These are phyloP conservation scores for Coptotermes formosanus DNA, from an alignment of 1,140 invertebrate species.

Conservation along the genomic window DNA sequence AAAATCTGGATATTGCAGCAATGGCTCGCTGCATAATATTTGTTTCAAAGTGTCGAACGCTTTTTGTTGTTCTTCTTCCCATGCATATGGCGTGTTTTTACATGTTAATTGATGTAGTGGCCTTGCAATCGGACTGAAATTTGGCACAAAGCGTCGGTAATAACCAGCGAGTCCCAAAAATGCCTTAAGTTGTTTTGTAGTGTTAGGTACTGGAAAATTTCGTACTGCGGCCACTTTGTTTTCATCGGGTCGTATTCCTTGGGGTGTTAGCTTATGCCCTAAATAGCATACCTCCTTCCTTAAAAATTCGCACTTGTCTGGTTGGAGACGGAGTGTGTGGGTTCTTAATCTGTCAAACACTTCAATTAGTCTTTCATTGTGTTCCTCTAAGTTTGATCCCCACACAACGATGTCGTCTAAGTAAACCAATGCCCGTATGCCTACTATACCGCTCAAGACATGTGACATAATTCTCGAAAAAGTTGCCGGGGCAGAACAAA, in stretches of 20 bases:
- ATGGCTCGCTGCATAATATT: too few species aligned
- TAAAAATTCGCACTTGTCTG: constrained; percentile 46
- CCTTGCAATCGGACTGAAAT: constrained; percentile 37
- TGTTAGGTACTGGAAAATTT: constrained; percentile 37
- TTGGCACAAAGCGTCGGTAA: constrained; percentile 46
- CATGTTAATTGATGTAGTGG: constrained; percentile 40
- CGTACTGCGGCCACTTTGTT: constrained; percentile 35
- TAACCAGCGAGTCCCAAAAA: constrained; percentile 40
- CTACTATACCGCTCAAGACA: constrained; percentile 42
- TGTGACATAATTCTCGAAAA: constrained; percentile 40
- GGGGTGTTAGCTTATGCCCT: constrained; percentile 38
- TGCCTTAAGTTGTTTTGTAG: constrained; percentile 36
- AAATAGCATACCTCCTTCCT: constrained; percentile 39
- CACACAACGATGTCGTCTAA: constrained; percentile 51
- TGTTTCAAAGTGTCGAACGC: constrained; percentile 39
- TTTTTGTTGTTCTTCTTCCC: constrained; percentile 41
- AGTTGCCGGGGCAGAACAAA: constrained; percentile 41
- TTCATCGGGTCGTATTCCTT: constrained; percentile 38
- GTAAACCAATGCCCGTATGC: constrained; percentile 44
- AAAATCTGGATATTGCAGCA: too few species aligned
- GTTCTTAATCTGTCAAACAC: constrained; percentile 43
- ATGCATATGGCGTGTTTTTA: constrained; percentile 40
- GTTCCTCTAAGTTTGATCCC: constrained; percentile 44
- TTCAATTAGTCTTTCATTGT: constrained; percentile 43
- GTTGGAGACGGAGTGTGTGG: constrained; percentile 47